A percentile compares a stretch with the other conserved stretches of the same genome.
These are phyloP conservation scores for Penelope pileata DNA, from an alignment of 2,113 vertebrate species.

Conservation along the genomic window DNA sequence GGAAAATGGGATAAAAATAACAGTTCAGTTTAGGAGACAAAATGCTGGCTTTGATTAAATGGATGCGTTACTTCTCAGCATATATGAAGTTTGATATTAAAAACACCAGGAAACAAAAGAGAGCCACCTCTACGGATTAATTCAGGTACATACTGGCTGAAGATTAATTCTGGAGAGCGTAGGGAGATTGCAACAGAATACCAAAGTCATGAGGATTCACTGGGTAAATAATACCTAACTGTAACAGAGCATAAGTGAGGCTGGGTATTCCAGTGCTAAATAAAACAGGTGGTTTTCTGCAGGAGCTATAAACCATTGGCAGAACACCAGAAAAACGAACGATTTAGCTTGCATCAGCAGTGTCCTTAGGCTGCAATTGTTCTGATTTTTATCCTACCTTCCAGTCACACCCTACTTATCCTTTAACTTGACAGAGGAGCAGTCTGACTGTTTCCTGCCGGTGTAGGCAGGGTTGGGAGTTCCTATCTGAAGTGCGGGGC, in stretches of 20 bases:
- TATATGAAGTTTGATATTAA: background rate
- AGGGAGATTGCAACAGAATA: background rate
- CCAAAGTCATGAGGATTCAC: constrained; percentile 7
- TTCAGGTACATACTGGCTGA: background rate
- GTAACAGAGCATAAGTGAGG: constrained; percentile 1
- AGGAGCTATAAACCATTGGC: background rate
- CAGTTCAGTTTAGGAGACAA: background rate
- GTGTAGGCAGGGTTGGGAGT: accelerated
- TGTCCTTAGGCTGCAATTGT: too few species aligned
- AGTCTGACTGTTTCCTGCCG: background rate
- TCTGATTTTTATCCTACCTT: background rate
- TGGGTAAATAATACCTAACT: background rate
- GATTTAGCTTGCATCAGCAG: background rate
- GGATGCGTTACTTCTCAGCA: background rate
- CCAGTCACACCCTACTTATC: background rate
- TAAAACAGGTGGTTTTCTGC: background rate
- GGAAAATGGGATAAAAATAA: background rate
- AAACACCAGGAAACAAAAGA: background rate
- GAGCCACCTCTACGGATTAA: background rate
- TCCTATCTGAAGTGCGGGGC: background rate
- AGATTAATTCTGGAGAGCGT: background rate
- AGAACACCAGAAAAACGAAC: background rate
- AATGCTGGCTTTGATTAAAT: background rate
- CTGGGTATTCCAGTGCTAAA: constrained; percentile 54
- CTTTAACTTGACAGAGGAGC: background rate